Percentiles rank a stretch among this genome's conserved stretches.
Evolutionary conservation across 1,140 invertebrate genomes (phyloP).

Genomic region (Platorchestia sp.): DNA sequence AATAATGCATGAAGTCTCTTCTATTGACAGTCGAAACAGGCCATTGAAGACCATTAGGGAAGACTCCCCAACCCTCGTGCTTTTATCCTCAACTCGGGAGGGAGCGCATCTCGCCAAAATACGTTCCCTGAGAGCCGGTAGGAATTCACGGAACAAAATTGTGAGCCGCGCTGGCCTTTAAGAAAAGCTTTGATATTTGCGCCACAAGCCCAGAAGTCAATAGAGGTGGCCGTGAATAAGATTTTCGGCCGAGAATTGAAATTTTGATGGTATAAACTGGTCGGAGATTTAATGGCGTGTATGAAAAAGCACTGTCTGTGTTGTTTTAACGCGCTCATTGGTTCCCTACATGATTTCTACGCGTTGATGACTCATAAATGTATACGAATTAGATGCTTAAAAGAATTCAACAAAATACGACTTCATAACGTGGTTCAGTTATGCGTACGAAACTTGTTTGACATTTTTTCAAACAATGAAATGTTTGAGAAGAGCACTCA

Average conservation of each 20-base stretch:
- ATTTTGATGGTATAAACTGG: neutral
- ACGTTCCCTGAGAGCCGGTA: neutral
- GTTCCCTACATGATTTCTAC: too few relatives aligned
- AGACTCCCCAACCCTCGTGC: slow-evolving; percentile 15
- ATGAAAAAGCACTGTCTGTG: neutral
- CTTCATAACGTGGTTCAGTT: too few relatives aligned
- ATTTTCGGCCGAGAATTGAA: neutral
- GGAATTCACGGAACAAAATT: neutral
- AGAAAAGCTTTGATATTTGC: slow-evolving; percentile 1
- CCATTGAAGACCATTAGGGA: slow-evolving; percentile 45
- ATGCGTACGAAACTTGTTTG: too few relatives aligned
- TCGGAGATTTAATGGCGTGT: neutral
- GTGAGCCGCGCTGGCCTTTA: neutral
- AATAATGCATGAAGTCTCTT: slow-evolving; percentile 26
- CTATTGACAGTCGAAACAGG: slow-evolving; percentile 48
- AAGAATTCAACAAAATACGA: too few relatives aligned
- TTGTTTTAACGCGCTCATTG: too few relatives aligned
- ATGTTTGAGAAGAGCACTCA: too few relatives aligned
- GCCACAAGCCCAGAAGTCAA: neutral
- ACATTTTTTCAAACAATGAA: too few relatives aligned
- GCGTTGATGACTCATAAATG: too few relatives aligned
- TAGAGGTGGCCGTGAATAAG: neutral
- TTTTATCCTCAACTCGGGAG: neutral
- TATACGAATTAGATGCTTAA: too few relatives aligned
- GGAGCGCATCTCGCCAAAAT: neutral